Base-by-base conservation (phyloP, 2,888 invertebrate species). In the Shargacucullia verbasci region DNA sequence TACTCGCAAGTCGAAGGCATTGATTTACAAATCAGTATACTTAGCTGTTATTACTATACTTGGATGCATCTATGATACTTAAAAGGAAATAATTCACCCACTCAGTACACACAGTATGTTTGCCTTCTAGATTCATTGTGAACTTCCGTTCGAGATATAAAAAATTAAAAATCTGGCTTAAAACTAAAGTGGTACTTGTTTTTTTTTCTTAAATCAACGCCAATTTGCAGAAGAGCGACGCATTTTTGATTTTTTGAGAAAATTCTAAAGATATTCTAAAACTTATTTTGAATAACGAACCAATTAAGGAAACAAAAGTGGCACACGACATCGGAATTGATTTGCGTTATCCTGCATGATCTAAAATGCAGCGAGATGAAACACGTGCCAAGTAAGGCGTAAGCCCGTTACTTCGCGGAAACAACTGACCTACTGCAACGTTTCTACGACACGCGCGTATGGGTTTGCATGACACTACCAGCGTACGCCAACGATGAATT, bases 351-450 rank as follows among this genome's bases (percentile, higher is more conserved):
- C 5, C 29, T 29, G 5, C 29, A 9, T 9, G 29, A 20, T 20
- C 2, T 4, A 20, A 20, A 20, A 20, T 20, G 20, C 29, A 29
- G 29, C 29, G 8, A 29, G 29, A 29, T 29, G 29, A 29, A 29
- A 8, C 57, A 48, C 31, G 45, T 35, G 45, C 33, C 34, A 56
- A 60, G 63, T 47, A 27, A 39, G 63, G 35, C 48, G 53, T 27
- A 31, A 35, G 13, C 15, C 59, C 58, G 70, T 70, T 73, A 64
- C 49, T 75, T 76, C 67, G 59, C 65, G 72, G 76, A 81, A 81
- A 65, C 70, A 49, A 62, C 59, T 81, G 79, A 75, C 78, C 80
- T 74, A 77, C 71, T 74, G 60, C 60, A 54, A 52, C 52, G 37
- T 52, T 65, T 52, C 49, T 48, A 48, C 59, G 37, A 45, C 35